phyloP scores from a whole-genome alignment of 2,888 invertebrate species.

The Lycophotia porphyrea region DNA sequence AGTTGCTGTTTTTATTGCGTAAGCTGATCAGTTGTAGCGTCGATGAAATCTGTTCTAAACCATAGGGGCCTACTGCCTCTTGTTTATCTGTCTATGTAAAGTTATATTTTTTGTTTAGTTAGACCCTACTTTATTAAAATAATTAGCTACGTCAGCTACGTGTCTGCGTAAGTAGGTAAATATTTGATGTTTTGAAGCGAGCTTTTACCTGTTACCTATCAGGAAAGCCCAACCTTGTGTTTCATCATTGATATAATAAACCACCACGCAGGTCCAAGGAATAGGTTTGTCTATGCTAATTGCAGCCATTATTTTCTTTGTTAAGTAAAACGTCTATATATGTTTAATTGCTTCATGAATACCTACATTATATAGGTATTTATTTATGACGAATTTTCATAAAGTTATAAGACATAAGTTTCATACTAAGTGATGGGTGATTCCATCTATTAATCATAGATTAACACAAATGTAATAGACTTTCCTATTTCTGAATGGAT shows the following conservation, averaged over 20 bases:
- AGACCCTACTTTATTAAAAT: background rate
- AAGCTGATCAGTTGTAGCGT: constrained; percentile 24
- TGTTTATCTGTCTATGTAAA: background rate
- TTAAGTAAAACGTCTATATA: background rate
- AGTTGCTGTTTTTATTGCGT: constrained; percentile 48
- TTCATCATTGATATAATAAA: background rate
- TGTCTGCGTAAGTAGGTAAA: background rate
- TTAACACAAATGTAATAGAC: background rate
- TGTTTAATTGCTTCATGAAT: constrained; percentile 12
- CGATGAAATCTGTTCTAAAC: background rate
- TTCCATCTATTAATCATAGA: constrained; percentile 3
- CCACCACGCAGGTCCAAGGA: background rate
- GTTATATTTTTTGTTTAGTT: background rate
- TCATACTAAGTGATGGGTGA: constrained; percentile 4
- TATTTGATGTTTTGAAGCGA: background rate
- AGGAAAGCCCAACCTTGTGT: background rate
- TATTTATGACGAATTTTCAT: constrained; percentile 6
- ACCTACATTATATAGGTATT: background rate
- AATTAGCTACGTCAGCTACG: background rate
- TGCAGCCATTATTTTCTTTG: background rate
- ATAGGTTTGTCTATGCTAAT: background rate
- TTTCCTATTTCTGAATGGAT: background rate
- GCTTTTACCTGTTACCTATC: background rate
- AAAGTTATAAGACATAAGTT: no score
- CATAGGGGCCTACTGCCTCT: background rate